Evolutionary conservation across 2,113 vertebrate genomes (phyloP), one percentile per base, ranked within the genome.

Genomic region (Zeus faber): DNA sequence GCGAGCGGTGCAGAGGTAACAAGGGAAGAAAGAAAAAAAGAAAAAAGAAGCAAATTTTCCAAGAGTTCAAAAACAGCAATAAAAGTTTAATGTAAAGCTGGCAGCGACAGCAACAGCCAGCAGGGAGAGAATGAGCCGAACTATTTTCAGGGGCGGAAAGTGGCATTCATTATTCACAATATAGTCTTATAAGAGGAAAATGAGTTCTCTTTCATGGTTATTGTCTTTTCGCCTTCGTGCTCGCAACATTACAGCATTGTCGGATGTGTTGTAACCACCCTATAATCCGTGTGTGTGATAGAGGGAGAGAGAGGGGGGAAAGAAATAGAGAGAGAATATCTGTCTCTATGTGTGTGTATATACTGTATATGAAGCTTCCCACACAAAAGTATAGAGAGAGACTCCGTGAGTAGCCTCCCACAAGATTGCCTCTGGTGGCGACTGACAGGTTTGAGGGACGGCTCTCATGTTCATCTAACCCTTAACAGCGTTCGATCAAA

Each of bases 111-210:
- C 41, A 67, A 68, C 46, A 70, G 60, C 65, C 49, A 20, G 67
- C 60, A 76, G 71, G 64, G 45, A 68, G 57, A 54, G 55, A 69
- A 80, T 52, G 65, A 79, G 62, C 35, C 59, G 58, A 81, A 83
- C 70, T 83, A 82, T 83, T 81, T 85, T 83, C 68, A 75, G 74
- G 68, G 72, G n/a, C 51, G 57, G 74, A n/a, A 74, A 72, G 76
- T 57, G 44, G 25, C 66, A 83, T 86, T 71, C 67, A 87, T 84
- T 86, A 88, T 87, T 85, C 65, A 87, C 65, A 80, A 81, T 81
- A 74, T 59, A 72, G 69, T 77, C 84, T 81, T 59, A 65, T 67
- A 54, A 61, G 54, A 64, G 52, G 57, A 70, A 76, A 74, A 40
- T 49, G 39, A 70, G 48, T 25, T 50, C 55, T 63, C 23, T 11